Evolutionary conservation across 2,113 vertebrate genomes (phyloP).

Genomic region (Sphaerodactylus townsendi): DNA sequence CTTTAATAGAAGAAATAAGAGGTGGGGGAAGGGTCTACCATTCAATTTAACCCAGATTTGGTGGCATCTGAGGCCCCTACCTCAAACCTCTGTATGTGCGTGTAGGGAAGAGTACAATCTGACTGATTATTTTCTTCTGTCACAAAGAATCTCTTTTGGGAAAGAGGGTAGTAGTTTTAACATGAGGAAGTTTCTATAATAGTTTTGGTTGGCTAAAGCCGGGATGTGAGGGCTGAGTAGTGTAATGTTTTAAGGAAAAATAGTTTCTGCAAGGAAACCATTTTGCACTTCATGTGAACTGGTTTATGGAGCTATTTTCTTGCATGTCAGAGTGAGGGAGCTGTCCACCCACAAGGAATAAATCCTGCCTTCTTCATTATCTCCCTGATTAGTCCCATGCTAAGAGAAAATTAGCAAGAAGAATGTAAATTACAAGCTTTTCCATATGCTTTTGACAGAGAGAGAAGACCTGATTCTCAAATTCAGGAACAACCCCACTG

Average conservation of each 20-base stretch:
- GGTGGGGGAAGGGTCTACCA: too few species aligned
- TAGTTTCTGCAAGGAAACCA: slow-evolving; percentile 5
- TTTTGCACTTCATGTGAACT: not conserved
- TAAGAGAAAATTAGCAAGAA: slow-evolving; percentile 21
- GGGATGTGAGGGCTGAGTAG: not conserved
- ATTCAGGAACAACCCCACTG: slow-evolving; percentile 6
- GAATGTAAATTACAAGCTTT: slow-evolving; percentile 7
- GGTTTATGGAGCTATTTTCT: slow-evolving; percentile 17
- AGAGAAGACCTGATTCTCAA: slow-evolving; percentile 12
- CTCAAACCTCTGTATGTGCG: not conserved
- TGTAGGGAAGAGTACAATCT: not conserved
- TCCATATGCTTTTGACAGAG: slow-evolving; percentile 17
- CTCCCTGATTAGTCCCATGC: slow-evolving; percentile 17
- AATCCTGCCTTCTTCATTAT: not conserved
- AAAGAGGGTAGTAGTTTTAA: not conserved
- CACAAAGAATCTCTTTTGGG: not conserved
- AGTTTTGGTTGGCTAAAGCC: not conserved
- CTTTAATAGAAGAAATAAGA: not conserved
- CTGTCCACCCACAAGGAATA: not conserved
- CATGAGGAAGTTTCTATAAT: not conserved
- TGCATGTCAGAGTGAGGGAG: not conserved
- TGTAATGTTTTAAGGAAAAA: not conserved
- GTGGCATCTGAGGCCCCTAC: too few species aligned
- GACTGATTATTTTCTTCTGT: not conserved
- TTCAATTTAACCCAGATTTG: not conserved